These are phyloP conservation scores for Galago senegalensis DNA, from an alignment of 2,797 vertebrate species.

Conservation along the genomic window DNA sequence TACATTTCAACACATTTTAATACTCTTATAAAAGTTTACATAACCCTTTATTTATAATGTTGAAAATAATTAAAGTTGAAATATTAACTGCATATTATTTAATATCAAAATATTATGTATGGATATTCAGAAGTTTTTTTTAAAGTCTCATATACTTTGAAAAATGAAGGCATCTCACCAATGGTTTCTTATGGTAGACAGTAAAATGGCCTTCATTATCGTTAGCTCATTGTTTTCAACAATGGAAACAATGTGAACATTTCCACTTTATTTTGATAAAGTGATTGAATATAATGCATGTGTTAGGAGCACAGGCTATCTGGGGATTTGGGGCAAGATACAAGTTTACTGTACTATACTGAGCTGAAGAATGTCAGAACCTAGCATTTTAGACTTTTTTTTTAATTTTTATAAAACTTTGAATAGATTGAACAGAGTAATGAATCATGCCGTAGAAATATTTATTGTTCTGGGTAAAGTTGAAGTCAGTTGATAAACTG, in stretches of 20 bases:
- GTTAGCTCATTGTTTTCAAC: slow-evolving; percentile 41
- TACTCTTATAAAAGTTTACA: not conserved
- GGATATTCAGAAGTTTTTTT: not conserved
- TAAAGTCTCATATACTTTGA: not conserved
- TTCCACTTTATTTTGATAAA: slow-evolving; percentile 58
- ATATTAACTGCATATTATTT: not conserved
- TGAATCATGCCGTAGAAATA: slow-evolving; percentile 66
- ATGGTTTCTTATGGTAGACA: slow-evolving; percentile 51
- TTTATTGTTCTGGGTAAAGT: slow-evolving; percentile 67
- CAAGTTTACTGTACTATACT: slow-evolving; percentile 59
- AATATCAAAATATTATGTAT: not conserved
- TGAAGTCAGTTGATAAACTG: slow-evolving; percentile 50
- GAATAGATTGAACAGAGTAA: slow-evolving; percentile 60
- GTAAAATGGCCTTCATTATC: slow-evolving; percentile 51
- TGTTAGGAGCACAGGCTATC: slow-evolving; percentile 40
- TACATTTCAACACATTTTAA: not conserved
- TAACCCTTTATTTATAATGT: not conserved
- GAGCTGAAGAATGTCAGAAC: slow-evolving; percentile 60
- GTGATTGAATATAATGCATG: slow-evolving; percentile 29
- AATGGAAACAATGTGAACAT: slow-evolving; percentile 36
- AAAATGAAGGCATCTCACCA: not conserved
- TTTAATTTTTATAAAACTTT: slow-evolving; percentile 66
- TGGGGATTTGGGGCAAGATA: slow-evolving; percentile 57
- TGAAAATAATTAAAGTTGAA: slow-evolving; percentile 17
- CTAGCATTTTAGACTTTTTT: slow-evolving; percentile 60